A percentile compares a stretch with the other conserved stretches of the same genome.
These are phyloP conservation scores for Dermatophagoides farinae DNA, from an alignment of 1,140 invertebrate genomes.

Conservation along the genomic window DNA sequence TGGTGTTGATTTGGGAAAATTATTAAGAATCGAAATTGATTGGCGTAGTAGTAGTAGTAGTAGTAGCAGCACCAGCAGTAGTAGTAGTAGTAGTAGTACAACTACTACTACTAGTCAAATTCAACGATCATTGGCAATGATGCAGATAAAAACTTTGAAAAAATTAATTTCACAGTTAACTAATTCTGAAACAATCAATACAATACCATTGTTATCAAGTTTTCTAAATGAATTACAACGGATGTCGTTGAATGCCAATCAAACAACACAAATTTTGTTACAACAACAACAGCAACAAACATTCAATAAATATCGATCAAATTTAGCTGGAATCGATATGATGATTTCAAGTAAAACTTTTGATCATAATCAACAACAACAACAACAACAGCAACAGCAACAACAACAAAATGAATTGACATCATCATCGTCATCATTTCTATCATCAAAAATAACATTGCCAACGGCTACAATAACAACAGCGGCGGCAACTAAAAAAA, in stretches of 20 bases:
- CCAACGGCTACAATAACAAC: too few relatives aligned
- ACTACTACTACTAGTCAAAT: neutral
- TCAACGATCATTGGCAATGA: neutral
- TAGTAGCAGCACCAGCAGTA: neutral
- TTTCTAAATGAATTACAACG: constrained; percentile 1
- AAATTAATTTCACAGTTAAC: neutral
- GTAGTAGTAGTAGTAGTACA: neutral
- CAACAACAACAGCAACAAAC: neutral
- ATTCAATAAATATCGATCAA: too few relatives aligned
- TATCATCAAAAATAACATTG: neutral
- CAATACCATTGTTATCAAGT: neutral
- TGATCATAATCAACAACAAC: neutral
- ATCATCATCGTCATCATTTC: neutral
- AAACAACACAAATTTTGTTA: neutral
- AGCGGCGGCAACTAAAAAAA: neutral
- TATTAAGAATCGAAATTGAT: constrained; percentile 41
- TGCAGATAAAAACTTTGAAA: neutral
- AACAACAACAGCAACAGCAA: neutral
- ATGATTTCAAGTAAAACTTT: neutral
- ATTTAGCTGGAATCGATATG: neutral
- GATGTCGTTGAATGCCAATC: neutral
- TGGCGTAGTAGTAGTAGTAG: constrained; percentile 40
- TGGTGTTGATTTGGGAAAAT: constrained; percentile 38
- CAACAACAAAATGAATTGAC: neutral
- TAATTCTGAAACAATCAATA: neutral